These are phyloP conservation scores for Phycodurus eques DNA, from an alignment of 2,113 vertebrate genomes.

Conservation along the genomic window DNA sequence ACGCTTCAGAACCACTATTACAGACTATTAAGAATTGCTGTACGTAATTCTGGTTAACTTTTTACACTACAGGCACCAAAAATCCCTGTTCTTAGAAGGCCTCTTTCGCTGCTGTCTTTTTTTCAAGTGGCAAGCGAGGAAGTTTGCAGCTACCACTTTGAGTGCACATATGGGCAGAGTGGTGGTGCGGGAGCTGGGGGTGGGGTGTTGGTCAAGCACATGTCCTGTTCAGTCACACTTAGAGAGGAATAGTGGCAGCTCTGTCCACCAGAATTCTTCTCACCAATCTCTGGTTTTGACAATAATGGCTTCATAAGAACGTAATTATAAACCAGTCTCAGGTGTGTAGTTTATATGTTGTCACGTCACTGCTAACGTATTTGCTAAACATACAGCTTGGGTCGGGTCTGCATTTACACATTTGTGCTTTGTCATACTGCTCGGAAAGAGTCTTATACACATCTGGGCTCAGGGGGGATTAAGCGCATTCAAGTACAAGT, in stretches of 20 bases:
- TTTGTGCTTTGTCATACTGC: constrained; percentile 24
- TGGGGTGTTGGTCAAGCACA: constrained; percentile 39
- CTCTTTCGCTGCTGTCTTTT: constrained; percentile 28
- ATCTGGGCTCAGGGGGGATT: constrained; percentile 49
- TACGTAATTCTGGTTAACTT: no score
- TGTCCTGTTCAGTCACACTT: constrained; percentile 58
- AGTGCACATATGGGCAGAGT: constrained; percentile 61
- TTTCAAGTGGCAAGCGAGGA: constrained; percentile 45
- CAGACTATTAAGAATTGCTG: no score
- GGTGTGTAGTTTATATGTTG: neutral
- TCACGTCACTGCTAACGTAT: neutral
- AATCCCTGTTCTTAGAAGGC: no score
- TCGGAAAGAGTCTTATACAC: constrained; percentile 43
- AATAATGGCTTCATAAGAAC: neutral
- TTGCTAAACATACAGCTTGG: neutral
- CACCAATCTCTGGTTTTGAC: neutral
- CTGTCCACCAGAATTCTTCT: neutral
- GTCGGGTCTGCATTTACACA: constrained; percentile 1
- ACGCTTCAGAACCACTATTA: no score
- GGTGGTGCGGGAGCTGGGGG: constrained; percentile 43
- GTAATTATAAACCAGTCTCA: neutral
- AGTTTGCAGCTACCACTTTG: constrained; percentile 67
- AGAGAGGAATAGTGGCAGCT: constrained; percentile 19
- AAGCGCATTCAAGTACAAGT: constrained; percentile 50
- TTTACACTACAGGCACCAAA: no score